Evolutionary conservation across 2,797 vertebrate species (phyloP), one percentile per base, ranked within the genome.

Genomic region (Cyprinodon diabolis): DNA sequence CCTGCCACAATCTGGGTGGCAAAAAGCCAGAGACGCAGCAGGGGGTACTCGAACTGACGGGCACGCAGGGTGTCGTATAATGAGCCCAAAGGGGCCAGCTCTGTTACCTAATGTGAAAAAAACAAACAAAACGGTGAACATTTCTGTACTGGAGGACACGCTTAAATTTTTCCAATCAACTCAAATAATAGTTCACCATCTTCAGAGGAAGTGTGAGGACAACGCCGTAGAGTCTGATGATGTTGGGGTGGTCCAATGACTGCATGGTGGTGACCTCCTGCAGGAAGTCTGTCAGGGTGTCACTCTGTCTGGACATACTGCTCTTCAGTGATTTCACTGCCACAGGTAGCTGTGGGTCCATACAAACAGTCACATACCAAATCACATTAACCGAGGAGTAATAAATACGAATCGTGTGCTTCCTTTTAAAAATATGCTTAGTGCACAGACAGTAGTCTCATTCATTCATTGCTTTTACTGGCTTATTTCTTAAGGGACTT

Each of bases 211-310:
- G 96, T 0, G 95, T 96, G 76, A 98, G 92, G 2, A 96, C 96
- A 2, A 97, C 96, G 0, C 96, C 97, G 0, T 97, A 95, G 1
- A 97, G 95, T 0, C 94, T 93, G 19, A 98, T 95, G 86, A 97
- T 95, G 65, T 97, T 95, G 15, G 94, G 93, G 84, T 98, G 97
- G 66, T 97, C 93, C 79, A 97, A 72, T 4, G 95, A 95, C 90
- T 96, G 96, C 96, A 98, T 97, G 77, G 90, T 86, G 0, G 95
- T 96, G 69, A 96, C 96, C 79, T 97, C 97, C 55, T 96, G 93
- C 4, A 98, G 94, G 80, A 98, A 98, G 84, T 97, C 96, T 0
- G 91, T 92, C 75, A 97, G 94, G 0, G 93, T 94, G 0, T 95
- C 89, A 0, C 88, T 77, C 67, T 95, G 93, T 23, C 79, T 81